Percentiles rank a stretch among this genome's conserved stretches.
These are phyloP conservation scores for Olivierus martensii DNA, from an alignment of 1,140 invertebrate species.

Conservation along the genomic window DNA sequence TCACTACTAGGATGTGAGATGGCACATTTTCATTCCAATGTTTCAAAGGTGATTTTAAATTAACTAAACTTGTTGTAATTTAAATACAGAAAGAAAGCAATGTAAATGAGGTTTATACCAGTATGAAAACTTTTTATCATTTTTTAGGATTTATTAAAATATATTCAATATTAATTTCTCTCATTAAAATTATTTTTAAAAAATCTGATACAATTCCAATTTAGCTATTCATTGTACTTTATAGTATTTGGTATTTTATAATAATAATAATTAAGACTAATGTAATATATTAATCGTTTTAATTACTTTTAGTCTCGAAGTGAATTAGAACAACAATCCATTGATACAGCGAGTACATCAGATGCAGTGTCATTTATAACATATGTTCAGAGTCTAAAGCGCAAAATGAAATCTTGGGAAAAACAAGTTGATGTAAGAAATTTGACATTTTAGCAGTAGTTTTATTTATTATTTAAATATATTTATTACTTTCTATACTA, in stretches of 20 bases:
- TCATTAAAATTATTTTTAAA: no score
- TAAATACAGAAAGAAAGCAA: no score
- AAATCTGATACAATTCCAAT: no score
- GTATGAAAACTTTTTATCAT: no score
- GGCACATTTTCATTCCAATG: conserved; percentile 78
- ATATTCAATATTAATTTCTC: no score
- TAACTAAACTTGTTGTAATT: not conserved
- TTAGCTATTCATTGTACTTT: no score
- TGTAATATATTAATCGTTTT: no score
- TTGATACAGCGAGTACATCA: conserved; percentile 94
- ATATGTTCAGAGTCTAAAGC: conserved; percentile 92
- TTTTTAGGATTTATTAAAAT: no score
- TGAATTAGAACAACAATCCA: conserved; percentile 92
- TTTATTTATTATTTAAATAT: not conserved
- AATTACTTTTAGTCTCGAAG: conserved; percentile 63
- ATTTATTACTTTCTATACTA: conserved; percentile 20
- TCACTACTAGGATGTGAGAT: conserved; percentile 85
- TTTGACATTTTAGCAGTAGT: not conserved
- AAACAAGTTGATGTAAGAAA: conserved; percentile 40
- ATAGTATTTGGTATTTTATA: no score
- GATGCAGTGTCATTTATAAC: conserved; percentile 98
- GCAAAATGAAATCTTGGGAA: conserved; percentile 71
- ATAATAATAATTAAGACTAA: no score
- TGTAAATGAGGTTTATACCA: no score
- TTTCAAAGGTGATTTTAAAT: conserved; percentile 53